A percentile compares a stretch with the other conserved stretches of the same genome.
These are phyloP conservation scores for Chrysodeixis includens DNA, from an alignment of 2,888 invertebrate species.

Conservation along the genomic window DNA sequence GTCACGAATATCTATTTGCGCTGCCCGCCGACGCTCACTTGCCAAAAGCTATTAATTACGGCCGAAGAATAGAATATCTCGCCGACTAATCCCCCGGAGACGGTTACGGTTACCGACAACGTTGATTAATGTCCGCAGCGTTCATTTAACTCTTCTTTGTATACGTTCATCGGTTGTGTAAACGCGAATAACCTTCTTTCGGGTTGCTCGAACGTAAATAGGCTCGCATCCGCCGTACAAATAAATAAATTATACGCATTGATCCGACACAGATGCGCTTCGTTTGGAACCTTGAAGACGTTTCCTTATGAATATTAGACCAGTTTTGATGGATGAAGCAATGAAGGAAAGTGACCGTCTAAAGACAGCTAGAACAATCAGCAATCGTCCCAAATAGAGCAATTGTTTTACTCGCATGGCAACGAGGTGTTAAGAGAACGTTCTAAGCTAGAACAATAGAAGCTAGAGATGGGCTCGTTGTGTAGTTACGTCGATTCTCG, in stretches of 20 bases:
- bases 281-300: constrained; percentile 71
- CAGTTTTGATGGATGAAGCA: constrained; percentile 67
- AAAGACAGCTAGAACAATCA: constrained; percentile 62
- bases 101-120: constrained; percentile 86
- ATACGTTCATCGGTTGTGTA: constrained; percentile 78
- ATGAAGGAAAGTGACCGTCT: constrained; percentile 72
- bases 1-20: constrained; percentile 80
- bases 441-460: constrained; percentile 68
- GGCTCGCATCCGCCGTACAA: constrained; percentile 77
- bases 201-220: constrained; percentile 79
- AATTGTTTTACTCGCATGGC: constrained; percentile 68
- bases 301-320: constrained; percentile 63
- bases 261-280: constrained; percentile 75
- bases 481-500: constrained; percentile 62
- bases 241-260: constrained; percentile 79
- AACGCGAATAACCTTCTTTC: constrained; percentile 84
- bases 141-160: constrained; percentile 84
- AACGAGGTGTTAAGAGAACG: constrained; percentile 61
- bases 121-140: constrained; percentile 86
- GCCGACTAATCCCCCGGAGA: constrained; percentile 86
- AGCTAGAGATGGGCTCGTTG: constrained; percentile 71
- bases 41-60: constrained; percentile 89
- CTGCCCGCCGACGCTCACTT: constrained; percentile 80
- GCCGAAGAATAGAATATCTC: constrained; percentile 86
- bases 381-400: constrained; percentile 67